Evolutionary conservation across 1,140 invertebrate genomes (phyloP), one percentile per base, ranked within the genome.

Genomic region (Pseudomyrmex dendroicus): DNA sequence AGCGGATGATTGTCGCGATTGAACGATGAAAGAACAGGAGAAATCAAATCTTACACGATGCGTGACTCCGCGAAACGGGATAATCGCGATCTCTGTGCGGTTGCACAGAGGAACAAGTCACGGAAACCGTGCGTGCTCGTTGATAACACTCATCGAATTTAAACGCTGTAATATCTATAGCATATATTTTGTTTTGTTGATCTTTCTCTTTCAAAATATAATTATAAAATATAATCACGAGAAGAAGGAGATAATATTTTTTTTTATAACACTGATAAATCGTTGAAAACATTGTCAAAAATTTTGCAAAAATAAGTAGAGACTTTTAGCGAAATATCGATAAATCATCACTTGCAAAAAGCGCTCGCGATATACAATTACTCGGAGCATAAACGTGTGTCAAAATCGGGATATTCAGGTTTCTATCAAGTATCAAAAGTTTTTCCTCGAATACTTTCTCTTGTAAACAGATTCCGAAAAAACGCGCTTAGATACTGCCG

Each of bases 401-500:
- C 44, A n/a, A 70, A 35, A 35, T 59, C 20, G 10, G 10, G 3
- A 10, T 8, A 13, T 8, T 80, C 66, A 48, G 46, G 22, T 80
- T 72, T 70, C 63, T 61, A 59, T 50, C 44, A 10, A 10, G 56
- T 54, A 63, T 82, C 56, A 66, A 25, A 5, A 35, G 35, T 35
- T 0, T 63, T 83, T 83, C 78, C 73, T 77, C 82, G 59, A 2
- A 12, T 66, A 1, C 10, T 13, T 48, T n/a, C 12, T 7, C 10
- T 2, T 2, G 61, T 48, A 57, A 77, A 77, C 57, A 56, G 61
- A 2, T 2, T 3, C 10, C 15, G 8, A 59, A 50, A 48, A 17
- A 68, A 48, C 17, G 17, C 22, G 10, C 44, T 15, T 59, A 25
- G 48, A 35, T n/a, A 62, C 20, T 56, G 20, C 2, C 46, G 73